Percentiles rank a stretch among this genome's conserved stretches.
Conservation (phyloP, 1,140 invertebrate genomes). For the Drosophila grimshawi region DNA sequence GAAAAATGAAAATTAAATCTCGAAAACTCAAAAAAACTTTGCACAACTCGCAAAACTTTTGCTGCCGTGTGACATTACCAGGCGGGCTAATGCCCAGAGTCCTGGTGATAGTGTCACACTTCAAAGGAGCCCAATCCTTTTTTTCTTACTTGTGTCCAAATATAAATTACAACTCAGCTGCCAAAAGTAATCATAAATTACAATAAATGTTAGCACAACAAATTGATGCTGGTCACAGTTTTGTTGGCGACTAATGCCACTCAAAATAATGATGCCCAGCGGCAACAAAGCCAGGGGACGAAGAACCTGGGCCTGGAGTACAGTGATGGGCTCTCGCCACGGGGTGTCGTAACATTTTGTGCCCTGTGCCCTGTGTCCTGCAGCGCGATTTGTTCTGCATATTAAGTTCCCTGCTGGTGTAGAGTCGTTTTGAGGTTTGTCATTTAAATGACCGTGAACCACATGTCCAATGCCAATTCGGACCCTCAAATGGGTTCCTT, state of each 20-base stretch:
- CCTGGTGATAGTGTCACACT: conserved; percentile 27
- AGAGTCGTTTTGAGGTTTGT: conserved; percentile 20
- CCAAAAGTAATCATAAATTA: conserved; percentile 77
- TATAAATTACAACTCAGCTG: conserved; percentile 64
- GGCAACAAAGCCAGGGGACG: background rate
- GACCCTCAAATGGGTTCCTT: no score
- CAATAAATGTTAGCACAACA: conserved; percentile 70
- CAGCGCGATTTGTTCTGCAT: conserved; percentile 57
- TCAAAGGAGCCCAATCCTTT: conserved; percentile 66
- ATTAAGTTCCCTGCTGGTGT: conserved; percentile 45
- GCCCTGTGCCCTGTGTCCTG: conserved; percentile 28
- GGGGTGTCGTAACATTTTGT: conserved; percentile 25
- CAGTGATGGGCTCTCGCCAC: conserved; percentile 9
- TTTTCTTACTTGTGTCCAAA: conserved; percentile 38
- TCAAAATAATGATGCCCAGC: conserved; percentile 33
- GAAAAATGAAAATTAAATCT: conserved; percentile 24
- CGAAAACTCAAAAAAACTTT: conserved; percentile 62
- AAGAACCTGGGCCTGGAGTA: background rate
- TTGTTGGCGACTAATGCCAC: conserved; percentile 30
- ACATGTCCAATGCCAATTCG: conserved; percentile 8
- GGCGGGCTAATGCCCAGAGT: conserved; percentile 52
- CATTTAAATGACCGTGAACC: conserved; percentile 32
- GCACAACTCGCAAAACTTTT: conserved; percentile 69
- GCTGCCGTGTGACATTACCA: conserved; percentile 71
- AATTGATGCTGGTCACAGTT: conserved; percentile 64